A percentile compares a stretch with the other conserved stretches of the same genome.
Evolutionary conservation across 2,888 invertebrate genomes (phyloP).

Genomic region (Zootermopsis nevadensis): DNA sequence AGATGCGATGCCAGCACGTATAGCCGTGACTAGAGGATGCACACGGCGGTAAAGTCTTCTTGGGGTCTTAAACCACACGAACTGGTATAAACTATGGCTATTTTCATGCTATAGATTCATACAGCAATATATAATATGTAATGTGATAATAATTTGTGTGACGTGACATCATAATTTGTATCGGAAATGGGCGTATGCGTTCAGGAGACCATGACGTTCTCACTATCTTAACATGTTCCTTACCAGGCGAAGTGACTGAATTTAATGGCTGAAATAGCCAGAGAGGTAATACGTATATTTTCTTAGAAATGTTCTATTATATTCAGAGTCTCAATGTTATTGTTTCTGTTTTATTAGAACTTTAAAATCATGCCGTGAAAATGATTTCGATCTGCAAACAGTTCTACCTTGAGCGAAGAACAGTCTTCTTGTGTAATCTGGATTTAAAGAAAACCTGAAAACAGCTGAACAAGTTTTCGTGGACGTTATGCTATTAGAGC

Average conservation of each 20-base stretch:
- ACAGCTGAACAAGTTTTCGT: too few relatives aligned
- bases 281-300: neutral
- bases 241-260: neutral
- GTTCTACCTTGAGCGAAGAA: too few relatives aligned
- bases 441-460: too few relatives aligned
- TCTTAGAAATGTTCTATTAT: neutral
- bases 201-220: constrained; percentile 29
- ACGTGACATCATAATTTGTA: constrained; percentile 40
- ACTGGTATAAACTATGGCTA: constrained; percentile 31
- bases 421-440: too few relatives aligned
- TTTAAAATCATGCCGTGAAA: too few relatives aligned
- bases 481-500: too few relatives aligned
- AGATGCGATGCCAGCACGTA: constrained; percentile 5
- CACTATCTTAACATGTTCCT: neutral
- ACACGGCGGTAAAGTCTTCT: neutral
- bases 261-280: neutral
- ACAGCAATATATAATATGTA: constrained; percentile 31
- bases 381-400: too few relatives aligned
- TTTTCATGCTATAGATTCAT: constrained; percentile 34
- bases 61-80: constrained; percentile 1
- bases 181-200: constrained; percentile 15
- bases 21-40: neutral
- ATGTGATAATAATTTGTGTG: constrained; percentile 42
- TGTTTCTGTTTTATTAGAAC: neutral
- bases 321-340: neutral